Evolutionary conservation across 2,797 vertebrate genomes (phyloP).

Genomic region (Myripristis jacobus): DNA sequence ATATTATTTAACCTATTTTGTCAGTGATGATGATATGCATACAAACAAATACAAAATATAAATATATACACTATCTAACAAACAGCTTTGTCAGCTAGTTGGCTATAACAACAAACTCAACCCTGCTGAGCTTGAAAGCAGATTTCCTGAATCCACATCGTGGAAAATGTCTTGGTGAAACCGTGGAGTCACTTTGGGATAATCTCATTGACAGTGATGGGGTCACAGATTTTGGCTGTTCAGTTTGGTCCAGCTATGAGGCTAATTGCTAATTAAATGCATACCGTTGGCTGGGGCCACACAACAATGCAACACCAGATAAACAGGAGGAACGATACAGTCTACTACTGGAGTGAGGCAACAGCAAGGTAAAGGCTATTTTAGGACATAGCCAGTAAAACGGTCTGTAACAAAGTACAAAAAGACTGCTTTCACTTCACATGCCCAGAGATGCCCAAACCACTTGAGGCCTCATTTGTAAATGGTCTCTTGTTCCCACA

Average conservation of each 20-base stretch:
- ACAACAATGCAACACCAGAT: conserved; percentile 1
- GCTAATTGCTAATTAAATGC: neutral
- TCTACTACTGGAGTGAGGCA: conserved; percentile 7
- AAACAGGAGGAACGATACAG: conserved; percentile 3
- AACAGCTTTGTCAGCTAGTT: conserved; percentile 1
- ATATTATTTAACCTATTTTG: neutral
- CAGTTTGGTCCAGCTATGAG: neutral
- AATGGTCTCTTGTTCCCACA: neutral
- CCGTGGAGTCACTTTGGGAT: too few relatives aligned
- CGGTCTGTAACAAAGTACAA: neutral
- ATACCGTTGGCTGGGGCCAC: neutral
- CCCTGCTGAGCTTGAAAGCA: conserved; percentile 37
- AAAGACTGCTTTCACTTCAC: neutral
- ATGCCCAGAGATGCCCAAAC: neutral
- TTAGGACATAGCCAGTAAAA: neutral
- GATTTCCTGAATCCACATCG: conserved; percentile 11
- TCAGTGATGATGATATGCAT: conserved; percentile 10
- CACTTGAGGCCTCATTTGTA: neutral
- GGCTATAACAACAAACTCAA: conserved; percentile 27
- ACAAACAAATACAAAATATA: conserved; percentile 44
- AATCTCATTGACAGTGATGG: too few relatives aligned
- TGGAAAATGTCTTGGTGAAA: too few relatives aligned
- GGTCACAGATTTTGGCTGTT: neutral
- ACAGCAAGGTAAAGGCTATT: neutral
- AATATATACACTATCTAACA: neutral